A percentile compares a stretch with the other conserved stretches of the same genome.
These are phyloP conservation scores for Sardina pilchardus DNA, from an alignment of 2,113 vertebrate species.

Conservation along the genomic window DNA sequence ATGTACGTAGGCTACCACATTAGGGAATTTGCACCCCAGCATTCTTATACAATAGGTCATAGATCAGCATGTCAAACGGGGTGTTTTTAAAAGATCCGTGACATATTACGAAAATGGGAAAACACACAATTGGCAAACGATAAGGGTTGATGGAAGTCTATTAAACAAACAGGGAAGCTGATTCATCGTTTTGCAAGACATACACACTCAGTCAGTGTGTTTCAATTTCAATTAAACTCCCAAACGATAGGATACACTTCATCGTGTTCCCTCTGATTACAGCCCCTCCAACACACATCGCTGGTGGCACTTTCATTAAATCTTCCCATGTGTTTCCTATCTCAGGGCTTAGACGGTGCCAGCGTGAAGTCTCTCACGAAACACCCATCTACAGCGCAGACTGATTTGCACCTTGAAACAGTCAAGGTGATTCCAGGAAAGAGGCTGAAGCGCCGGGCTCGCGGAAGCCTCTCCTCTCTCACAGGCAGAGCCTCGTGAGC, in stretches of 20 bases:
- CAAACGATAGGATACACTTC: not conserved
- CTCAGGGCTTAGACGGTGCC: not conserved
- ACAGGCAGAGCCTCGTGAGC: not conserved
- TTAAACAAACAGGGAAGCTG: not conserved
- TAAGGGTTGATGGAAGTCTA: not conserved
- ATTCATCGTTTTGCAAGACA: not conserved
- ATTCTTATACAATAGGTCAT: too few species aligned
- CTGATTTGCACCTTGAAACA: constrained; percentile 1
- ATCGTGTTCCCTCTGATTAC: not conserved
- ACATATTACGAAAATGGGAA: too few species aligned
- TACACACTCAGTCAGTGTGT: not conserved
- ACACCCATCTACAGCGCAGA: not conserved
- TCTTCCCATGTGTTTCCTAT: not conserved
- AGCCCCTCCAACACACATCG: not conserved
- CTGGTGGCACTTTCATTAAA: not conserved
- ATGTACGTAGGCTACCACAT: too few species aligned
- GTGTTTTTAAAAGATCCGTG: too few species aligned
- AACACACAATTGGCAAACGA: too few species aligned
- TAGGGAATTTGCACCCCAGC: too few species aligned
- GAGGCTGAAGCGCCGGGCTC: not conserved
- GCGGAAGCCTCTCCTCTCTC: not conserved
- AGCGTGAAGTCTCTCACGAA: not conserved
- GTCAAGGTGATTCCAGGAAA: not conserved
- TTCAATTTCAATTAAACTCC: not conserved
- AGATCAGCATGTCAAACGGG: too few species aligned